These are phyloP conservation scores for Chrysochloris asiatica DNA, from an alignment of 2,113 vertebrate genomes.

Conservation along the genomic window DNA sequence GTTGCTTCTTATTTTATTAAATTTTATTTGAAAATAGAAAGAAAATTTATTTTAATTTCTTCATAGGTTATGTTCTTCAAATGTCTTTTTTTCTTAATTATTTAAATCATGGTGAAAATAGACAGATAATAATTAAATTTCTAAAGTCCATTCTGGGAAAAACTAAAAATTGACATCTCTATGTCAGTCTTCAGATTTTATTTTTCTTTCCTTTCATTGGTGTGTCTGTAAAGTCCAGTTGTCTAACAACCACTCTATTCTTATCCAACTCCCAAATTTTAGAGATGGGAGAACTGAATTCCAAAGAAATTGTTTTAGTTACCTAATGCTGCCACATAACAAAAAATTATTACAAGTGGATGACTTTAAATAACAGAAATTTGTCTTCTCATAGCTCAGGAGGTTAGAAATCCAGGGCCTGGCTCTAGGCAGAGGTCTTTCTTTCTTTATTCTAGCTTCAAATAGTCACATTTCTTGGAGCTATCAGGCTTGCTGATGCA, in stretches of 20 bases:
- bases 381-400: not conserved
- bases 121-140: not conserved
- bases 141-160: not conserved
- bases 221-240: not conserved
- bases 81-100: not conserved
- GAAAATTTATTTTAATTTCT: not conserved
- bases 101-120: not conserved
- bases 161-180: not conserved
- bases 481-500: not conserved
- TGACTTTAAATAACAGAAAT: not conserved
- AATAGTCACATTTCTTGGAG: not conserved
- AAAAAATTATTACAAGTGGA: not conserved
- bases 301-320: not conserved
- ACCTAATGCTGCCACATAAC: not conserved
- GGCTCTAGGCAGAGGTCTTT: not conserved
- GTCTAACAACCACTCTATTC: not conserved
- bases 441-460: not conserved
- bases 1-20: constrained; percentile 40
- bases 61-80: not conserved
- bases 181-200: not conserved
- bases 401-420: not conserved
- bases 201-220: not conserved
- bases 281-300: not conserved
- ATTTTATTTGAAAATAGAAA: not conserved
- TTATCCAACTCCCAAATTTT: not conserved